Base-by-base conservation (phyloP, 2,888 invertebrate genomes). In the Chymomyza amoena region DNA sequence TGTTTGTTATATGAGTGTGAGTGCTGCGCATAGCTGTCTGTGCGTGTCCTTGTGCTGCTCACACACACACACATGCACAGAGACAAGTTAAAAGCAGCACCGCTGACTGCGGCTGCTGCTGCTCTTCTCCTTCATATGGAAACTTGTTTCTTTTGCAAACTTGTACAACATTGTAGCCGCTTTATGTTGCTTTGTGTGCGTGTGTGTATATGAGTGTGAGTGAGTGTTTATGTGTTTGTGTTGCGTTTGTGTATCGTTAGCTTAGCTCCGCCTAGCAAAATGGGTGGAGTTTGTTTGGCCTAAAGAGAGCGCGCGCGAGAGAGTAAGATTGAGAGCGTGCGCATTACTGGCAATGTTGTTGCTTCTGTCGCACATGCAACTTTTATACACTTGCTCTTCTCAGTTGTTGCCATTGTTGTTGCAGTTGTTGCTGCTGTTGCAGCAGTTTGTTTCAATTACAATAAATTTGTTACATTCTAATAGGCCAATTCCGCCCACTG, bases 391-490 rank as follows among this genome's bases (percentile, higher is more conserved):
- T 45, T 45, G 39, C 39, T 10, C 39, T 45, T 45, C 39, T 45
- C 52, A 65, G 63, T 54, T 51, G 25, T 18, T 15, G 64, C 51
- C 65, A 62, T 15, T 64, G 61, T 52, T 64, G 65, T 9, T 9
- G 64, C n/a, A n/a, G n/a, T 16, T 61, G 69, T 65, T 68, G 69
- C 65, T 64, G 72, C 50, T 63, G 70, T 61, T 60, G 69, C 69
- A 72, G 70, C 71, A 63, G 76, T 86, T 85, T 88, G 89, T 84
- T 89, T 87, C 88, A 87, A 81, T 87, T 88, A 78, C 89, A 88
- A 85, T 87, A 77, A 78, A 77, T 81, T 89, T 88, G 89, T 85
- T 89, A 89, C 89, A 89, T 89, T 89, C 85, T 80, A 88, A 89
- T 89, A 89, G 89, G 88, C 82, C 80, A 84, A 77, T 73, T 56